Percentiles rank a stretch among this genome's conserved stretches.
Conservation (phyloP, 1,140 invertebrate species). For the Zaprionus lachaisei region DNA sequence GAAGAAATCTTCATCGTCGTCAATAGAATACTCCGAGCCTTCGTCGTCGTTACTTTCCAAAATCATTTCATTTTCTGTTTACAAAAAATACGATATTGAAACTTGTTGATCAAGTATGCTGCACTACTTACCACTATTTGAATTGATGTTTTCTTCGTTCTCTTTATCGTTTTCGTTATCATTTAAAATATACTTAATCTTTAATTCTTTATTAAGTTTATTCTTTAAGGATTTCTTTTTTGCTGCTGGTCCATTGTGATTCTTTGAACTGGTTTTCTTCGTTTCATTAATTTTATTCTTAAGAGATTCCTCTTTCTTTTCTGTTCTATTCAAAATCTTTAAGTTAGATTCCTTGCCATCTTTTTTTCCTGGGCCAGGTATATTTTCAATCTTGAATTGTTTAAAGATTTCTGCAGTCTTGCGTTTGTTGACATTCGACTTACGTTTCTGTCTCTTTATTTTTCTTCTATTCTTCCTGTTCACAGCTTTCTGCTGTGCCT, state of each 20-base stretch:
- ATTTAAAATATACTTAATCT: slow-evolving; percentile 1
- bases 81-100: background rate
- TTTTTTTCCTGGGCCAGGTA: background rate
- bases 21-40: background rate
- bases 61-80: background rate
- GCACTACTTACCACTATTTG: background rate
- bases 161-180: background rate
- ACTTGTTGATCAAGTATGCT: background rate
- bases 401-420: background rate
- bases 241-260: background rate
- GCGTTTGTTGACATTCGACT: background rate
- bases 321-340: slow-evolving; percentile 25
- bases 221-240: background rate
- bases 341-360: background rate
- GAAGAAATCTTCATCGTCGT: slow-evolving; percentile 16
- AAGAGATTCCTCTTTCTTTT: background rate
- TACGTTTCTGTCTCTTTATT: background rate
- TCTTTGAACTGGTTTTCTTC: slow-evolving; percentile 18
- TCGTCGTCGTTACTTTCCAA: background rate
- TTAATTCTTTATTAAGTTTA: background rate
- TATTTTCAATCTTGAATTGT: background rate
- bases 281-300: background rate
- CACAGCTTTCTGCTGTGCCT: background rate
- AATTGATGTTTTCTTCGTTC: background rate
- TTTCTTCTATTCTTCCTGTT: background rate